phyloP scores from a whole-genome alignment of 1,140 invertebrate genomes.

The Diorhabda elongata region DNA sequence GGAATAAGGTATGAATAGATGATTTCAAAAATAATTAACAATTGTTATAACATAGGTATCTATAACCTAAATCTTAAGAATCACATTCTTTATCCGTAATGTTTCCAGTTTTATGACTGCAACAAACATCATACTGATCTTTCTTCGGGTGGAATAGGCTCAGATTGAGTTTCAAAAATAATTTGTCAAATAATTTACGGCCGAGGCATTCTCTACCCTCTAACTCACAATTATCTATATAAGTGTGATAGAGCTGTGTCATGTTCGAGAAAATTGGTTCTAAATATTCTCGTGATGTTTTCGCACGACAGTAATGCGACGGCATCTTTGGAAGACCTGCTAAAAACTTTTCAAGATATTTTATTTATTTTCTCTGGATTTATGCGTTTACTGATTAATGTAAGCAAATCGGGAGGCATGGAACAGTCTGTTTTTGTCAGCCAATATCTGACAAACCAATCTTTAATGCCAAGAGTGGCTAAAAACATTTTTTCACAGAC shows the following conservation, averaged over 20 bases:
- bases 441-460: constrained; percentile 59
- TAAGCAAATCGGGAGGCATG: not conserved
- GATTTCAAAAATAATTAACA: too few species aligned
- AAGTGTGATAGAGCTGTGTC: constrained; percentile 8
- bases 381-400: not conserved
- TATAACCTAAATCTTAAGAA: not conserved
- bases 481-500: constrained; percentile 8
- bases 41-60: too few species aligned
- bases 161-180: constrained; percentile 7
- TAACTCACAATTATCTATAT: constrained; percentile 11
- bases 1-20: not conserved
- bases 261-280: constrained; percentile 13
- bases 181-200: constrained; percentile 3
- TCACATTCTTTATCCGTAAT: not conserved
- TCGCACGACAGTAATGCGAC: constrained; percentile 7
- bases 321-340: constrained; percentile 13
- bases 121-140: too few species aligned
- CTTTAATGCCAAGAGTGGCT: constrained; percentile 13
- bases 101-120: too few species aligned
- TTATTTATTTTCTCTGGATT: constrained; percentile 11
- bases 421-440: constrained; percentile 40
- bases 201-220: constrained; percentile 9
- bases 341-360: constrained; percentile 5
- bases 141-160: constrained; percentile 11
- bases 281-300: constrained; percentile 14